These are phyloP conservation scores for Mesorhabditis sp. DNA, from an alignment of 2,888 invertebrate genomes.

Conservation along the genomic window DNA sequence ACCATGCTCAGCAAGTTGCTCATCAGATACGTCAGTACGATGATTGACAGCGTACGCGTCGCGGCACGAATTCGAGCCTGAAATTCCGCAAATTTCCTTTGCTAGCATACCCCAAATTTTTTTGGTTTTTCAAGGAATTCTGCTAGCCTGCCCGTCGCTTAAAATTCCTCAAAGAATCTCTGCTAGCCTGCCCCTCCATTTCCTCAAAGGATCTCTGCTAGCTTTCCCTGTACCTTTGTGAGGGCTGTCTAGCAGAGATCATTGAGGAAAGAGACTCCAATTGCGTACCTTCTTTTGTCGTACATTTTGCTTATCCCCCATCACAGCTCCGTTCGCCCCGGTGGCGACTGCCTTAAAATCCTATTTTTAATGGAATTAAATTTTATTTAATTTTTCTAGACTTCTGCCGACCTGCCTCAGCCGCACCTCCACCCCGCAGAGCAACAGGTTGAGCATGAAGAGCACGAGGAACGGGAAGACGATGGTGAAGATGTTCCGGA, in stretches of 20 bases:
- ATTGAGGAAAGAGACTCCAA: too few species aligned
- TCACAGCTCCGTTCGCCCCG: not conserved
- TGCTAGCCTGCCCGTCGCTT: too few species aligned
- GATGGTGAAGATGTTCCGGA: slow-evolving; percentile 35
- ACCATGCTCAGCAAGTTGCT: slow-evolving; percentile 32
- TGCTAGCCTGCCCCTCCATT: too few species aligned
- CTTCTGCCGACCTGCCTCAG: not conserved
- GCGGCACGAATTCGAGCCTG: slow-evolving; percentile 38
- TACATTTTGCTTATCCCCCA: slow-evolving; percentile 32
- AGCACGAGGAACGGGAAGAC: slow-evolving; percentile 42
- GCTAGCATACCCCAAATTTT: too few species aligned
- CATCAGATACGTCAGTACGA: slow-evolving; percentile 41
- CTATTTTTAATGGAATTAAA: not conserved
- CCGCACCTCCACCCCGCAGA: slow-evolving; percentile 16
- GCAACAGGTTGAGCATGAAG: slow-evolving; percentile 28
- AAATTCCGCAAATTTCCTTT: not conserved
- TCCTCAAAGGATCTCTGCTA: too few species aligned
- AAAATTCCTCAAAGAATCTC: too few species aligned
- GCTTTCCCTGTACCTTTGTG: too few species aligned
- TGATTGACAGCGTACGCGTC: slow-evolving; percentile 37
- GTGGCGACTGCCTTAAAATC: too few species aligned
- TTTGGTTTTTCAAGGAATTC: too few species aligned
- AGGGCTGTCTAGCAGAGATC: too few species aligned
- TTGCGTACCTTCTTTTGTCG: slow-evolving; percentile 33
- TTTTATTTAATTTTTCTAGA: slow-evolving; percentile 7